Evolutionary conservation across 2,113 vertebrate species (phyloP), one percentile per base, ranked within the genome.

Genomic region (Chlorocebus sabaeus): DNA sequence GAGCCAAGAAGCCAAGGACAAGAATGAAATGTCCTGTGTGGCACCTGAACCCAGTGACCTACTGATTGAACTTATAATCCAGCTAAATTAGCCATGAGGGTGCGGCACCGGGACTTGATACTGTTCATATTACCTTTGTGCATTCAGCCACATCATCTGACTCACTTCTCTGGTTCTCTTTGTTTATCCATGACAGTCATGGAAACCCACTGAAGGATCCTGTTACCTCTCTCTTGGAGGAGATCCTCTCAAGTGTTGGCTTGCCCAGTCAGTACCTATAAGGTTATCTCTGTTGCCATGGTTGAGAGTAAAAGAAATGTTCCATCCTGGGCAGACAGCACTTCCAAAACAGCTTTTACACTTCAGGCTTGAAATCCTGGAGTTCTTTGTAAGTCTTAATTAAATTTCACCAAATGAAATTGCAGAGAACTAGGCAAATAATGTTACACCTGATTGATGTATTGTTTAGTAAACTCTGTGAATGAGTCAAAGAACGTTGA

Each of bases 231-330:
- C 61, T 83, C 50, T 95, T 88, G 72, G 64, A 84, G 86, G 50
- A 92, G 83, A 70, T 78, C 68, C 20, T 75, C 95, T 96, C 90
- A 80, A 67, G 93, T 76, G 81, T 90, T 72, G 84, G 76, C 67
- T 96, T 86, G 83, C 92, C 86, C 35, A 6, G 25, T 23, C 35
- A 6, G 25, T 23, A 27, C 89, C 93, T 95, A 52, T 94, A 95
- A 72, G n/a, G 76, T 96, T 96, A 95, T 97, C 59, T 61, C 38
- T 43, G 89, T 95, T 96, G 83, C 89, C 75, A 90, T 40, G 64
- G 80, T 40, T 75, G 40, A 67, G 79, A 72, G 72, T 40, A 50
- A 95, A 95, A 96, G 70, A 90, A 81, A 57, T 81, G 84, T 45
- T 81, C 57, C 52, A 1, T 82, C 61, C 50, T 38, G 50, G 79